Evolutionary conservation across 1,140 invertebrate genomes (phyloP), one percentile per base, ranked within the genome.

Genomic region (Caerostris darwini): DNA sequence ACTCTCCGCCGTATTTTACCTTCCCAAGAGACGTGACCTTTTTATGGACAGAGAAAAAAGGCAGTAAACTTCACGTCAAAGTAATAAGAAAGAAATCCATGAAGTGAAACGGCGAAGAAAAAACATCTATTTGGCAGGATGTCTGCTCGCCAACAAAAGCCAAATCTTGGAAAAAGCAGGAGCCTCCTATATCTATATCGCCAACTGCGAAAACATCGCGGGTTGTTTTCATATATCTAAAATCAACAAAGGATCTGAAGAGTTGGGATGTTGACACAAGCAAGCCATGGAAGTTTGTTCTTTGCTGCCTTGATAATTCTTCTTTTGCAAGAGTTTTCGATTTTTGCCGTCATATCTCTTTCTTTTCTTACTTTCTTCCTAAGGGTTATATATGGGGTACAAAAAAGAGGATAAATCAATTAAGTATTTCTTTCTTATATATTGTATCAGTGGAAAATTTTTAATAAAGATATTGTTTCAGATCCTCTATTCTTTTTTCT

Each of bases 191-290:
- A 77, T 77, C 71, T 77, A 77, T 53, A 77, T 8, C 50, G 34
- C 50, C 12, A 64, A 77, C 56, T 91, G 54, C 54, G 82, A 91
- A 91, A 91, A 82, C 71, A 91, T 82, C 6, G 71, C 61, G 67
- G 67, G 59, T 81, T 91, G 90, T 91, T 91, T 91, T 91, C 69
- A 82, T 91, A 91, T 91, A 61, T 82, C 90, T 82, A 91, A 91
- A 91, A 91, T 91, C 90, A 91, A 91, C 90, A 91, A 82, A 91
- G 17, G 57, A 82, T 91, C 90, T 85, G 17, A 82, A 59, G 90
- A 82, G 69, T 91, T 91, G 54, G 10, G 19, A 8, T 91, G 90
- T 91, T 91, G 69, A 91, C 90, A 91, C 50, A 91, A 82, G 71
- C 64, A 19, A 34, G 69, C 88, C 71, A 64, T 64, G 19, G 58